phyloP scores from a whole-genome alignment of 1,140 invertebrate genomes.

The Epicauta chinensis region DNA sequence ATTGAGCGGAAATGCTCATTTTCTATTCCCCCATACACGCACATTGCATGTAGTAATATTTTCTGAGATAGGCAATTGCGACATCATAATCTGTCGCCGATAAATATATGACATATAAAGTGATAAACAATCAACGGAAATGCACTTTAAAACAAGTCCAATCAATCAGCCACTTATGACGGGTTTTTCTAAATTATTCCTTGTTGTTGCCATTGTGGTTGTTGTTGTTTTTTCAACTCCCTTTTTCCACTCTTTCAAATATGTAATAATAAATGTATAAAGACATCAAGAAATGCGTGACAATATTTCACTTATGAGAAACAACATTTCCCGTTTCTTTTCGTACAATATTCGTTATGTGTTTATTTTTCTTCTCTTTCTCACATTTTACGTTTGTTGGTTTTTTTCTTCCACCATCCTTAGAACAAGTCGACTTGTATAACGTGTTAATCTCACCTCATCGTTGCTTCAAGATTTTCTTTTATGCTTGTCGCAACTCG shows the following conservation, averaged over 20 bases:
- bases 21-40: too few relatives aligned
- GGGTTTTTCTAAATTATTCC: constrained; percentile 4
- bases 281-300: constrained; percentile 22
- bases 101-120: constrained; percentile 10
- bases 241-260: constrained; percentile 8
- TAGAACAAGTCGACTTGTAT: constrained; percentile 9
- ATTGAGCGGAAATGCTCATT: too few relatives aligned
- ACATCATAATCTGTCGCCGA: too few relatives aligned
- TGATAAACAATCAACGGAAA: constrained; percentile 20
- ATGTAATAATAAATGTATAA: too few relatives aligned
- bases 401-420: background rate
- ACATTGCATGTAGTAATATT: too few relatives aligned
- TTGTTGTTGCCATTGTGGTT: constrained; percentile 4
- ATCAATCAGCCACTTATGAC: constrained; percentile 26
- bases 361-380: too few relatives aligned
- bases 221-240: constrained; percentile 1
- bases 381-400: constrained; percentile 15
- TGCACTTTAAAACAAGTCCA: constrained; percentile 15
- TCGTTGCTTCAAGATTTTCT: too few relatives aligned
- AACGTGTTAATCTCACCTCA: constrained; percentile 18
- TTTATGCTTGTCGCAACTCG: too few relatives aligned
- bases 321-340: background rate
- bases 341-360: too few relatives aligned
- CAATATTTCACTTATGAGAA: constrained; percentile 24
- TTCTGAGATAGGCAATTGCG: too few relatives aligned